A percentile compares a stretch with the other conserved stretches of the same genome.
These are phyloP conservation scores for Acanthosepion lycidas DNA, from an alignment of 2,888 invertebrate genomes.

Conservation along the genomic window DNA sequence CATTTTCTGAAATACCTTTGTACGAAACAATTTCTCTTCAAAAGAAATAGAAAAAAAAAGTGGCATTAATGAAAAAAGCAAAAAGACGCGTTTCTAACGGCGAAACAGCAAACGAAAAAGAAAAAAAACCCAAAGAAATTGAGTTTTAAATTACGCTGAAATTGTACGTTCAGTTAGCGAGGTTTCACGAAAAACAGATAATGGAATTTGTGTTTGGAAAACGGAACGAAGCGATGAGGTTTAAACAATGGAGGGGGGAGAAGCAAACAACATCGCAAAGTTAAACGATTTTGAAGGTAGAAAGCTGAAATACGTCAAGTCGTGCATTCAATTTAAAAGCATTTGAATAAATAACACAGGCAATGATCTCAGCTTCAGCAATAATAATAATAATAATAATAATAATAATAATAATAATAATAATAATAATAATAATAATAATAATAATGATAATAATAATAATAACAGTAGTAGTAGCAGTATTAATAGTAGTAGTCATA, in stretches of 20 bases:
- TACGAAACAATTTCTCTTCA: background rate
- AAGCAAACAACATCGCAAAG: background rate
- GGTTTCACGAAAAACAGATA: background rate
- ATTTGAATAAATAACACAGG: background rate
- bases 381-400: background rate
- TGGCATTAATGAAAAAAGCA: background rate
- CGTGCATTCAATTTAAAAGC: constrained; percentile 33
- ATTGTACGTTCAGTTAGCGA: background rate
- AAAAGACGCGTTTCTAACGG: background rate
- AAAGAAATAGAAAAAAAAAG: background rate
- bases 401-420: background rate
- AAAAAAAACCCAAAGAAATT: background rate
- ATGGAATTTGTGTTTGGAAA: constrained; percentile 13
- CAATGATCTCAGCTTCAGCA: background rate
- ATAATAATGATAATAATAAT: background rate
- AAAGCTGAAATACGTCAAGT: background rate
- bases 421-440: background rate
- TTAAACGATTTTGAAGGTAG: background rate
- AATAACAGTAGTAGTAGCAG: background rate
- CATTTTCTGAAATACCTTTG: background rate
- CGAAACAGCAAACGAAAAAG: background rate
- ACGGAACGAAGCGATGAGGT: background rate
- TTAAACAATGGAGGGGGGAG: background rate
- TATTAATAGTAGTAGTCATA: background rate
- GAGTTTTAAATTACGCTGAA: constrained; percentile 11